phyloP scores from a whole-genome alignment of 2,113 vertebrate species.

The Oenanthe melanoleuca region DNA sequence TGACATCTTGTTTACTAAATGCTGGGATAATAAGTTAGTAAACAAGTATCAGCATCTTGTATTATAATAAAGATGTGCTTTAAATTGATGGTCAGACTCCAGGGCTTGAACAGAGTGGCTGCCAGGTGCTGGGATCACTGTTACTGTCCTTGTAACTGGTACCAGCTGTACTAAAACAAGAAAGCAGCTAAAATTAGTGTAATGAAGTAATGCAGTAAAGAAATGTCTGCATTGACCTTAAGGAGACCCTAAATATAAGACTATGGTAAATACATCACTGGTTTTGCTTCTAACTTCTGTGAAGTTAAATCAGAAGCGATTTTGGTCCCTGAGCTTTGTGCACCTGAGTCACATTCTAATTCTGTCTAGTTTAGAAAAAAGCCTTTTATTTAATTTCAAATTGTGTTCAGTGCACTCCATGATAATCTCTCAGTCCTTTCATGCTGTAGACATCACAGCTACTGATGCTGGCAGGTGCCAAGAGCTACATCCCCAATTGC shows the following conservation, averaged over 20 bases:
- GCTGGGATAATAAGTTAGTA: neutral
- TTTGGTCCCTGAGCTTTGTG: neutral
- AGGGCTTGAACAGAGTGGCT: neutral
- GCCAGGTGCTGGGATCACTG: neutral
- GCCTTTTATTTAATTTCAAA: neutral
- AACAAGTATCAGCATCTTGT: slow-evolving; percentile 5
- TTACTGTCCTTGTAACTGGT: neutral
- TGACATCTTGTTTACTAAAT: slow-evolving; percentile 29
- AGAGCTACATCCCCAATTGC: neutral
- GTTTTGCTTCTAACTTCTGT: neutral
- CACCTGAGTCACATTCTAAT: neutral
- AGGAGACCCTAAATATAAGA: neutral
- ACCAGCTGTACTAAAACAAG: neutral
- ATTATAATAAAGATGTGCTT: neutral
- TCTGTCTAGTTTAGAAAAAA: neutral
- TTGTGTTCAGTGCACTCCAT: neutral
- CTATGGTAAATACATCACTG: neutral
- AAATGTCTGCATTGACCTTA: neutral
- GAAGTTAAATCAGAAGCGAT: neutral
- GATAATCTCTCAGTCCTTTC: neutral
- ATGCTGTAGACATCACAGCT: neutral
- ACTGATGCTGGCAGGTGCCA: neutral
- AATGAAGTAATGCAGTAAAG: neutral
- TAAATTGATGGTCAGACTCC: neutral
- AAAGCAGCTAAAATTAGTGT: neutral